Conservation (phyloP, 2,888 invertebrate genomes). For the Margaritifera margaritifera region DNA sequence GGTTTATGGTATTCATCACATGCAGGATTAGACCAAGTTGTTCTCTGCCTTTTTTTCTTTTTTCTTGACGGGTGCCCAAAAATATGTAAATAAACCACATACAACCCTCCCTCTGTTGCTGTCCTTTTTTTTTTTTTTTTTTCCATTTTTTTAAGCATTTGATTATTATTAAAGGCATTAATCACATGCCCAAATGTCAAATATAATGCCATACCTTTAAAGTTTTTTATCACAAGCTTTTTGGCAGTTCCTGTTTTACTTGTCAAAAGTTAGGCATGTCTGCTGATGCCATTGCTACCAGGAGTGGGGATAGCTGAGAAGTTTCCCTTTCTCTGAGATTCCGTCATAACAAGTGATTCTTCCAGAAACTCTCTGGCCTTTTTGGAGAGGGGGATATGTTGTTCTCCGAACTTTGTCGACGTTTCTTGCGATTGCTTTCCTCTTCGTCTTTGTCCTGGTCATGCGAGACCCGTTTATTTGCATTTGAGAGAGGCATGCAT, state of each 20-base stretch:
- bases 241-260: conserved; percentile 87
- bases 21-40: too few species aligned
- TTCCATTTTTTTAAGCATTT: too few species aligned
- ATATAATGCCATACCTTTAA: conserved; percentile 81
- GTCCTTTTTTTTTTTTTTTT: too few species aligned
- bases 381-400: conserved; percentile 49
- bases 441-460: conserved; percentile 66
- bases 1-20: too few species aligned
- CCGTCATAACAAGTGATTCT: conserved; percentile 60
- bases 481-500: conserved; percentile 73
- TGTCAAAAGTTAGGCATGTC: conserved; percentile 72
- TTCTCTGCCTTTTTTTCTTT: too few species aligned
- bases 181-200: too few species aligned
- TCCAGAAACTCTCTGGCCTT: conserved; percentile 45
- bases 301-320: conserved; percentile 74
- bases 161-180: too few species aligned
- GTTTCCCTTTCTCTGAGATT: conserved; percentile 80
- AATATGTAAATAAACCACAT: too few species aligned
- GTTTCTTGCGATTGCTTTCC: conserved; percentile 57
- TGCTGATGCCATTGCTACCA: conserved; percentile 68
- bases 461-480: conserved; percentile 65
- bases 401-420: conserved; percentile 50
- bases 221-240: conserved; percentile 96
- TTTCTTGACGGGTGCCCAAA: too few species aligned
- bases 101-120: too few species aligned